phyloP scores from a whole-genome alignment of 2,888 invertebrate species.

The Blastobasis adustella region DNA sequence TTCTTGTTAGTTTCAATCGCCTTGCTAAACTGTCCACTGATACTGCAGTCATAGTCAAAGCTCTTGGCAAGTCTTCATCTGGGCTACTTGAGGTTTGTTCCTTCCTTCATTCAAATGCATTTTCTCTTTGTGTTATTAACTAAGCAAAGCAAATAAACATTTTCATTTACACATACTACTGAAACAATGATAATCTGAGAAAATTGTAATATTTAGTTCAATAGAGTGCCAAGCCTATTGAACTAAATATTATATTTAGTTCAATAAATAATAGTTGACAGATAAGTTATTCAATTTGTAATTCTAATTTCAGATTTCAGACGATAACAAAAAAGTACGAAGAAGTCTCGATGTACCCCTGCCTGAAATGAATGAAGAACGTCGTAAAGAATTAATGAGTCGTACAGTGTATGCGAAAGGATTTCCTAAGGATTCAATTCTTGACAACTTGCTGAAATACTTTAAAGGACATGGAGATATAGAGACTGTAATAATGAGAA shows the following conservation, averaged over 20 bases:
- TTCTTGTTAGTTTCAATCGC: conserved; percentile 92
- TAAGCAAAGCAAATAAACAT: no score
- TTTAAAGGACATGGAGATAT: conserved; percentile 81
- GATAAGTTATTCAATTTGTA: neutral
- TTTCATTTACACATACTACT: no score
- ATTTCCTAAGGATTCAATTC: conserved; percentile 79
- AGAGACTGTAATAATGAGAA: conserved; percentile 79
- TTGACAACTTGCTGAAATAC: conserved; percentile 84
- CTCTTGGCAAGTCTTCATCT: conserved; percentile 83
- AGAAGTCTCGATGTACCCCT: conserved; percentile 83
- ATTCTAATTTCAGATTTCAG: conserved; percentile 68
- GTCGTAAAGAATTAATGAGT: conserved; percentile 82
- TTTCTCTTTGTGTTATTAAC: no score
- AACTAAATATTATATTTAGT: no score
- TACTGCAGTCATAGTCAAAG: conserved; percentile 79
- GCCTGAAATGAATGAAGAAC: conserved; percentile 89
- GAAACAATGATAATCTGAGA: no score
- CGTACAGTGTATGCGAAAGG: conserved; percentile 93
- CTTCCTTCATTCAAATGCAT: neutral
- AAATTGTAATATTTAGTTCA: no score
- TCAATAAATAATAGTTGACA: no score
- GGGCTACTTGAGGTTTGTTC: conserved; percentile 79
- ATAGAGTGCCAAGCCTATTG: no score
- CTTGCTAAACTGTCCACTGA: conserved; percentile 83
- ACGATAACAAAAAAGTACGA: conserved; percentile 82